Conservation (phyloP, 2,888 invertebrate genomes). For the Drosophila setosimentum region DNA sequence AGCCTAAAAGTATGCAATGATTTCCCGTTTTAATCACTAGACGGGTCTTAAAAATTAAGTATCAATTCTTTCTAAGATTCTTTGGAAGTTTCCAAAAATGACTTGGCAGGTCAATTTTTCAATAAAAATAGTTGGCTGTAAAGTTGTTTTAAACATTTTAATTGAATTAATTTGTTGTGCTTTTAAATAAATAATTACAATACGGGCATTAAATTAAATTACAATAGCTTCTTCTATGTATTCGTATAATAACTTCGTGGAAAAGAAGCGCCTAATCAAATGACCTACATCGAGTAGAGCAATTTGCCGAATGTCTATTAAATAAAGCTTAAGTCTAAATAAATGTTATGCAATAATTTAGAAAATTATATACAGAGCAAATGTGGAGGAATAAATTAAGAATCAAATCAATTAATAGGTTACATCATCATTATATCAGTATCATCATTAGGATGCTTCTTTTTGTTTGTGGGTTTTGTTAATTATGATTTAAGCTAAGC, state of each 20-base stretch:
- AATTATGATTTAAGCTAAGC: conserved; percentile 58
- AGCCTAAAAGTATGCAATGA: conserved; percentile 31
- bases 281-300: conserved; percentile 46
- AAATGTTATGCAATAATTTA: conserved; percentile 77
- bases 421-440: conserved; percentile 33
- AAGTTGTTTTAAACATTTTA: conserved; percentile 74
- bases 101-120: neutral
- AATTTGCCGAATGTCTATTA: conserved; percentile 50
- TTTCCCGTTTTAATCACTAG: neutral
- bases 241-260: conserved; percentile 52
- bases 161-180: conserved; percentile 71
- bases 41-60: too few species aligned
- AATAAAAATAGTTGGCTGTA: neutral
- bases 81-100: neutral
- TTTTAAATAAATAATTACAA: conserved; percentile 78
- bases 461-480: conserved; percentile 10
- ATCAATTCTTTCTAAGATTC: too few species aligned
- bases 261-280: conserved; percentile 68
- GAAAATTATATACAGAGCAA: conserved; percentile 80
- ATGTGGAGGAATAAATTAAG: conserved; percentile 70
- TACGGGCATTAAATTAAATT: conserved; percentile 73
- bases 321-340: conserved; percentile 66
- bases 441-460: conserved; percentile 9
- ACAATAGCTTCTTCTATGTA: conserved; percentile 76
- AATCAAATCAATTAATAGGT: conserved; percentile 57